These are phyloP conservation scores for Tychaedon coryphoeus DNA, from an alignment of 2,113 vertebrate genomes.

Conservation along the genomic window DNA sequence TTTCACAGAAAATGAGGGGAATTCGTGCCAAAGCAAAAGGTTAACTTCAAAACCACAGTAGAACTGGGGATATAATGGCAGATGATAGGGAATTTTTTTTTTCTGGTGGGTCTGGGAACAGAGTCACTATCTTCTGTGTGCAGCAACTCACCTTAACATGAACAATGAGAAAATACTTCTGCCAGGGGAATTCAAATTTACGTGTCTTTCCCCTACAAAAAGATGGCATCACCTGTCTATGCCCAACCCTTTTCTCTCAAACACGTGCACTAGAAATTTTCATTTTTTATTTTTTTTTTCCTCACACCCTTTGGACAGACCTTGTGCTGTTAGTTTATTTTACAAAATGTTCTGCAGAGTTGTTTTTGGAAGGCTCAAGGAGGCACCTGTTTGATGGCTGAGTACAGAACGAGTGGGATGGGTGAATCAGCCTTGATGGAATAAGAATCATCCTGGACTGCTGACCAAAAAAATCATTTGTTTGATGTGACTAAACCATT, in stretches of 20 bases:
- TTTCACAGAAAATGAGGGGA: constrained; percentile 51
- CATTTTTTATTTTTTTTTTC: background rate
- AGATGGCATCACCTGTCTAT: background rate
- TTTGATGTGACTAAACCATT: background rate
- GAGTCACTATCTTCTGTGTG: background rate
- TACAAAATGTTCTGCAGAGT: background rate
- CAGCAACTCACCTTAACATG: background rate
- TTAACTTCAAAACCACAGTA: constrained; percentile 21
- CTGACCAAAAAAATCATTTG: background rate
- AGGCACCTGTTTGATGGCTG: background rate
- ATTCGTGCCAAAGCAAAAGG: constrained; percentile 17
- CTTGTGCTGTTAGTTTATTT: background rate
- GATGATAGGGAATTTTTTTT: background rate
- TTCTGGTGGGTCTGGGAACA: background rate
- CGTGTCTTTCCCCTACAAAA: background rate
- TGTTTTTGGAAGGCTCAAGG: background rate
- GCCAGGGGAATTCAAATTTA: background rate
- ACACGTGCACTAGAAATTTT: background rate
- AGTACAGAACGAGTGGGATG: background rate
- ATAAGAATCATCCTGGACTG: background rate
- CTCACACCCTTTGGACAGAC: background rate
- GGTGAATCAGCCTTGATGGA: background rate
- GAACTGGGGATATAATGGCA: background rate
- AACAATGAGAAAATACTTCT: background rate
- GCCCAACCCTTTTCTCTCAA: background rate